Conservation (phyloP, 2,888 invertebrate genomes). For the Eristalis arbustorum region DNA sequence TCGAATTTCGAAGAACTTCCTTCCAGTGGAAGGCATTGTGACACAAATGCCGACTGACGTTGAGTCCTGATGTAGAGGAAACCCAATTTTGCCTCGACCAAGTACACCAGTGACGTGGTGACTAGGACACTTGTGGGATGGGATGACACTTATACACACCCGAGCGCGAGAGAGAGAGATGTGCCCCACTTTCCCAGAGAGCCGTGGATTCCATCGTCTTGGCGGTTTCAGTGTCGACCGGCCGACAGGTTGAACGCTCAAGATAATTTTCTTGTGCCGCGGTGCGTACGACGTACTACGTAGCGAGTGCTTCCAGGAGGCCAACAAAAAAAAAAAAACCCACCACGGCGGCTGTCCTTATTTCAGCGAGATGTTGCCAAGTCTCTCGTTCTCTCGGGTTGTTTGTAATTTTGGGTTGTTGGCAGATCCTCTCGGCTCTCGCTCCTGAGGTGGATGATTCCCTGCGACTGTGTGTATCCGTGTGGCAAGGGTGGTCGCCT, state of each 20-base stretch:
- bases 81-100: slow-evolving; percentile 49
- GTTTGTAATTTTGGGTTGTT: slow-evolving; percentile 39
- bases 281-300: slow-evolving; percentile 11
- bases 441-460: neutral
- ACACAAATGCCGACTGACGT: neutral
- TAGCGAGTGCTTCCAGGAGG: slow-evolving; percentile 13
- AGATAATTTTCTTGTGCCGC: slow-evolving; percentile 2
- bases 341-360: neutral
- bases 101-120: slow-evolving; percentile 38
- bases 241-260: slow-evolving; percentile 56
- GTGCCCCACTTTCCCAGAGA: slow-evolving; percentile 54
- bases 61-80: slow-evolving; percentile 7
- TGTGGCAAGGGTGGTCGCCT: slow-evolving; percentile 28
- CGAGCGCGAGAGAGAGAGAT: neutral
- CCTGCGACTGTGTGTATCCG: slow-evolving; percentile 18
- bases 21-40: slow-evolving; percentile 30
- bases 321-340: too few species aligned
- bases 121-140: slow-evolving; percentile 40
- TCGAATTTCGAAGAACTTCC: neutral
- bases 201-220: neutral
- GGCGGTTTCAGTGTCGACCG: slow-evolving; percentile 29
- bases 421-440: slow-evolving; percentile 8
- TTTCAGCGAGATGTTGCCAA: slow-evolving; percentile 43
- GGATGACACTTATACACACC: neutral
- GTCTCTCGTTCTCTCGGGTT: slow-evolving; percentile 33